Conservation (phyloP, 1,140 invertebrate genomes). For the Cepaea nemoralis region DNA sequence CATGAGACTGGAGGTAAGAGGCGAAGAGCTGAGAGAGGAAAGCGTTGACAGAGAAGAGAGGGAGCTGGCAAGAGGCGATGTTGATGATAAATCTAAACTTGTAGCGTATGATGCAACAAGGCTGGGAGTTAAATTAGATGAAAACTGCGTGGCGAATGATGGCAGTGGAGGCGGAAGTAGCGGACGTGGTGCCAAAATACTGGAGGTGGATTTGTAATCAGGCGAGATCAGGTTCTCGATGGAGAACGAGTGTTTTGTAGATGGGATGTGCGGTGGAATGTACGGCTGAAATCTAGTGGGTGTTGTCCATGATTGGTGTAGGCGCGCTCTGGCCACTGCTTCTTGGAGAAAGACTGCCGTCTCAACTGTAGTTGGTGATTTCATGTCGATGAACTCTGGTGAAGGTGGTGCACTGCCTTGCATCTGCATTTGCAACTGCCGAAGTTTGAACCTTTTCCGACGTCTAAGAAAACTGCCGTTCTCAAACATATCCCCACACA, state of each 20-base stretch:
- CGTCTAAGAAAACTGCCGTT: slow-evolving; percentile 89
- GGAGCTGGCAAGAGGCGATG: slow-evolving; percentile 33
- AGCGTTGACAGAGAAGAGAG: slow-evolving; percentile 34
- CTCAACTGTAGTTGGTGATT: background rate
- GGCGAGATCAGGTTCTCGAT: slow-evolving; percentile 87
- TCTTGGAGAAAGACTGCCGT: slow-evolving; percentile 37
- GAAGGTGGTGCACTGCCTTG: slow-evolving; percentile 35
- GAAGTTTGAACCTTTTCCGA: slow-evolving; percentile 85
- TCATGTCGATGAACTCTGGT: slow-evolving; percentile 37
- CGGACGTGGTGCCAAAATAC: slow-evolving; percentile 19
- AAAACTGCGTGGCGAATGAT: slow-evolving; percentile 20
- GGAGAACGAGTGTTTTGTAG: slow-evolving; percentile 75
- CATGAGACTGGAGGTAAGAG: slow-evolving; percentile 22
- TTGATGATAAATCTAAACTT: slow-evolving; percentile 34
- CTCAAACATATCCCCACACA: slow-evolving; percentile 77
- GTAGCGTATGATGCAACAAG: slow-evolving; percentile 40
- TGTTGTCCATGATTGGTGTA: slow-evolving; percentile 51
- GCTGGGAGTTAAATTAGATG: slow-evolving; percentile 18
- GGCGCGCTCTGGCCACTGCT: slow-evolving; percentile 52
- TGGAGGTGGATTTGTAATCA: slow-evolving; percentile 55
- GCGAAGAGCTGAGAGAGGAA: slow-evolving; percentile 36
- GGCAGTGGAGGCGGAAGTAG: slow-evolving; percentile 13
- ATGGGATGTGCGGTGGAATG: slow-evolving; percentile 6
- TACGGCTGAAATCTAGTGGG: slow-evolving; percentile 50
- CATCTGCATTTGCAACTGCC: slow-evolving; percentile 33